These are phyloP conservation scores for Trichogramma dendrolimi DNA, from an alignment of 2,888 invertebrate genomes.

Conservation along the genomic window DNA sequence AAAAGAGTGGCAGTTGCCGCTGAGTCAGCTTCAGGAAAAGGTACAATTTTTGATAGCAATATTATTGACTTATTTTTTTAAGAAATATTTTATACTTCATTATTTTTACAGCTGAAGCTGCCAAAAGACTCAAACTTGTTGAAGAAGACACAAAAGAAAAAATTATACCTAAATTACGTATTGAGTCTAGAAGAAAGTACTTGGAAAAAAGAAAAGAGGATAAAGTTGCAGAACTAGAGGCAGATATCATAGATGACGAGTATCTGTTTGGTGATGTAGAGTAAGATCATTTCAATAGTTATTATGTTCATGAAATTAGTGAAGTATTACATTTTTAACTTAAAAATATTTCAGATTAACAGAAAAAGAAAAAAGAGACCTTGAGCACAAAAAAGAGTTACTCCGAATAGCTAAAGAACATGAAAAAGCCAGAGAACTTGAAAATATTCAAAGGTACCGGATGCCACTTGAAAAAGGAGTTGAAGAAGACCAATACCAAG, in stretches of 20 bases:
- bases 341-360: conserved; percentile 65
- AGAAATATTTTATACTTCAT: background rate
- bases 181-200: conserved; percentile 90
- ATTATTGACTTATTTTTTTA: background rate
- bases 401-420: conserved; percentile 90
- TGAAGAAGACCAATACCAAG: conserved; percentile 71
- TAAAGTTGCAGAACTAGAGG: conserved; percentile 91
- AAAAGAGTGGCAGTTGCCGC: conserved; percentile 63
- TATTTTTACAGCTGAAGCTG: conserved; percentile 65
- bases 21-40: conserved; percentile 43
- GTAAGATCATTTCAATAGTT: conserved; percentile 51
- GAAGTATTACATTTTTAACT: conserved; percentile 2
- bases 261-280: conserved; percentile 84
- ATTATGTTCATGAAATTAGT: conserved; percentile 8
- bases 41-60: conserved; percentile 13
- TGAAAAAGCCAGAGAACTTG: conserved; percentile 88
- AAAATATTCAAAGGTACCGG: conserved; percentile 87
- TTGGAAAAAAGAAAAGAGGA: conserved; percentile 94
- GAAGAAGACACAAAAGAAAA: conserved; percentile 83
- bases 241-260: conserved; percentile 93
- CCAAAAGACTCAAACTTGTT: conserved; percentile 76
- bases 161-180: conserved; percentile 79
- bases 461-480: conserved; percentile 87
- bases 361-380: conserved; percentile 75
- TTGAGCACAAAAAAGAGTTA: conserved; percentile 86